phyloP scores from a whole-genome alignment of 2,888 invertebrate genomes.

The Nomada lathburiana region DNA sequence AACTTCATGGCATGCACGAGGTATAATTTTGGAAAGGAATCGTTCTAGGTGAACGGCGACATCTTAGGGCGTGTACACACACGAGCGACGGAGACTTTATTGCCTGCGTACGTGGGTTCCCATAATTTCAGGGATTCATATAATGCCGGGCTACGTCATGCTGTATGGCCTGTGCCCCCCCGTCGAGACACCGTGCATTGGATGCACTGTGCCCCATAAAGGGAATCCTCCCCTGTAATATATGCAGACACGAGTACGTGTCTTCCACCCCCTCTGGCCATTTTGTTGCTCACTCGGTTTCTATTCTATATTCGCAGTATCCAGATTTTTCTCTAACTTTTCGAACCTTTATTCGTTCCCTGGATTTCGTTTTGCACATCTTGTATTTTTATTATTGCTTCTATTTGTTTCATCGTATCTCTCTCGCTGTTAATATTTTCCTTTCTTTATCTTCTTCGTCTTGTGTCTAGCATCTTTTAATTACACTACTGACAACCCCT shows the following conservation, averaged over 20 bases:
- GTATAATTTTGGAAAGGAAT: conserved; percentile 57
- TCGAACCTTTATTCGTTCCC: not conserved
- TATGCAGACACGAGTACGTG: conserved; percentile 30
- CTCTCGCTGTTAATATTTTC: too few species aligned
- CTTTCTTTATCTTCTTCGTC: not conserved
- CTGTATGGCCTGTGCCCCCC: conserved; percentile 39
- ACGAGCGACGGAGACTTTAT: conserved; percentile 70
- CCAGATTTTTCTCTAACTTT: conserved; percentile 49
- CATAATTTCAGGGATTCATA: conserved; percentile 77
- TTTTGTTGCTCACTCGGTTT: conserved; percentile 9
- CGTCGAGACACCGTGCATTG: conserved; percentile 32
- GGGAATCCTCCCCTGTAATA: conserved; percentile 62
- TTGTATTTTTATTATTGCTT: too few species aligned
- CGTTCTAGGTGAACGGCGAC: conserved; percentile 31
- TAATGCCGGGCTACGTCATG: conserved; percentile 63
- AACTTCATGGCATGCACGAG: conserved; percentile 40
- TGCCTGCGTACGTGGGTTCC: conserved; percentile 69
- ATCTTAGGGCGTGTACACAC: conserved; percentile 32
- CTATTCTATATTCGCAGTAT: conserved; percentile 8
- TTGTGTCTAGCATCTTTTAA: not conserved
- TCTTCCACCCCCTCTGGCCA: not conserved
- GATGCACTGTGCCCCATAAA: conserved; percentile 59
- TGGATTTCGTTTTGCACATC: not conserved
- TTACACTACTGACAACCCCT: too few species aligned
- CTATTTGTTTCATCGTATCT: too few species aligned